Evolutionary conservation across 1,140 invertebrate species (phyloP), one percentile per base, ranked within the genome.

Genomic region (Drosophila truncata): DNA sequence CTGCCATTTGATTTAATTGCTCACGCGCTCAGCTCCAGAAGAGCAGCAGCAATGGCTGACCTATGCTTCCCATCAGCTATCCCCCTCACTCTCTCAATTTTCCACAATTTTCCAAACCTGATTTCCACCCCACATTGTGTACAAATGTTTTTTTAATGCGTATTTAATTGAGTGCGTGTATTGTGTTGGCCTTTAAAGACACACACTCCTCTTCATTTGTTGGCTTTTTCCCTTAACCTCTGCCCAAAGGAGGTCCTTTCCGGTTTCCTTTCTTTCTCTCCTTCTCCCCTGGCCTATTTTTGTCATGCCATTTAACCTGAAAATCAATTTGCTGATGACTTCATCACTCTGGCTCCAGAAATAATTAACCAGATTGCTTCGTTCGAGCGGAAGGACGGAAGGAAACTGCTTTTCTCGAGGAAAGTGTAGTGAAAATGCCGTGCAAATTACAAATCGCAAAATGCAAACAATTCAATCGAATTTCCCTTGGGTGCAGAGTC

Each of bases 1-100:
- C 64, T 84, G 85, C 82, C 75, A 61, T 90, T 88, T 85, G 85
- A 88, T 88, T 88, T 88, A 88, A 91, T 90, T 88, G 78, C 86
- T 90, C 74, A 88, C 74, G 85, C 83, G 80, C 62, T 55, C 25
- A 44, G 46, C 59, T 55, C 37, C 50, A 59, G 42, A 54, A 52
- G 63, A 50, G 14, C 77, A 60, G 27, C 74, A 63, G 31, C 60
- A 65, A 46, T 44, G 78, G 42, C 49, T 66, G 41, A 60, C 65
- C 47, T 57, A 33, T 60, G 37, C 35, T 25, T 13, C 54, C 55
- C 33, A 29, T 23, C 52, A 11, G 29, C 23, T 5, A 10, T 13
- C 44, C 7, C 23, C 5, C 9, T 3, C 23, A 7, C 44, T 4
- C 14, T 23, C 44, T 16, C 0, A 27, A 50, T 35, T 54, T 54